A percentile compares a stretch with the other conserved stretches of the same genome.
These are phyloP conservation scores for Serranus cabrilla DNA, from an alignment of 2,797 vertebrate genomes.

Conservation along the genomic window DNA sequence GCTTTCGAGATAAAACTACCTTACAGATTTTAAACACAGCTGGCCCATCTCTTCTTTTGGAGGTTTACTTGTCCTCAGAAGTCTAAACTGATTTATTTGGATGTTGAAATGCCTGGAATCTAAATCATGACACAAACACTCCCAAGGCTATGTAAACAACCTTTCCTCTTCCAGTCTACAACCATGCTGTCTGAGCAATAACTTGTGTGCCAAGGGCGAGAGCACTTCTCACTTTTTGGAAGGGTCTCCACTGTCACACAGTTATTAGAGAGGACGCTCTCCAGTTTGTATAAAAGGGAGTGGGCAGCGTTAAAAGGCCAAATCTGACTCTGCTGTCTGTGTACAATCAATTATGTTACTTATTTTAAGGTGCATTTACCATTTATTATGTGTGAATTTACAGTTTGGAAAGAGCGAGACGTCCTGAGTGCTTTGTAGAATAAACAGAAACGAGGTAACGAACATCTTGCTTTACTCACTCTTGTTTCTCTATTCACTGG, in stretches of 20 bases:
- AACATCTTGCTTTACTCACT: constrained; percentile 67
- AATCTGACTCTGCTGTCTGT: constrained; percentile 20
- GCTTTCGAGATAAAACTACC: constrained; percentile 52
- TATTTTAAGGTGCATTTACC: constrained; percentile 36
- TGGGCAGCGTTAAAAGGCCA: constrained; percentile 37
- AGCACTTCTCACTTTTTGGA: constrained; percentile 69
- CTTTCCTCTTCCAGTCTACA: constrained; percentile 69
- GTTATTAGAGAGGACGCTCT: constrained; percentile 52
- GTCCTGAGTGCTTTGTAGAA: constrained; percentile 58
- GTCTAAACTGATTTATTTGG: constrained; percentile 80
- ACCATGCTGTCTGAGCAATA: constrained; percentile 71
- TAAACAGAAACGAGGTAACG: constrained; percentile 60
- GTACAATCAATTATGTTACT: constrained; percentile 34
- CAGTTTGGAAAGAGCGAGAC: constrained; percentile 43
- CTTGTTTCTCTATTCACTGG: constrained; percentile 64
- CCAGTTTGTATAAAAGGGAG: constrained; percentile 33
- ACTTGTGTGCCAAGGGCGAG: constrained; percentile 62
- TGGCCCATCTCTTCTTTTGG: constrained; percentile 61
- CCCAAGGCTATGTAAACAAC: constrained; percentile 82
- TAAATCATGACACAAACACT: constrained; percentile 84
- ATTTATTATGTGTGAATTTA: constrained; percentile 43
- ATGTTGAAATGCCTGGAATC: constrained; percentile 81
- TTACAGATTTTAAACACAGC: constrained; percentile 69
- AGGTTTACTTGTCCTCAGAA: constrained; percentile 75
- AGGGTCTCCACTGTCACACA: constrained; percentile 57